Evolutionary conservation across 2,113 vertebrate genomes (phyloP).

Genomic region (Rhynchopsitta pachyrhyncha): DNA sequence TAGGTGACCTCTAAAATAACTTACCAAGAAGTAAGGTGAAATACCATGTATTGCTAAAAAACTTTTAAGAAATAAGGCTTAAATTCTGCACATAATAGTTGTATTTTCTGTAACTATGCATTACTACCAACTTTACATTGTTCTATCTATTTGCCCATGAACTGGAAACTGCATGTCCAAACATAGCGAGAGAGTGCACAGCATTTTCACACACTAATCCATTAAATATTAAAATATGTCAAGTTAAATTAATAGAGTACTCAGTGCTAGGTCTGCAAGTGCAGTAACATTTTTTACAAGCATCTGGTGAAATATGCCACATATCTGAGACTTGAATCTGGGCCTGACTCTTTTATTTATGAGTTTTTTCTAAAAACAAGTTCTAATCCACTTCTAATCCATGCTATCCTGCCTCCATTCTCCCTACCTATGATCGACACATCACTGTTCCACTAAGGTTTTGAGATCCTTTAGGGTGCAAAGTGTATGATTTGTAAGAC

Average conservation of each 20-base stretch:
- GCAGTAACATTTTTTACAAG: constrained; percentile 65
- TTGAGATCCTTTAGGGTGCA: not conserved
- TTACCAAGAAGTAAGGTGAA: not conserved
- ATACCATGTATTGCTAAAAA: not conserved
- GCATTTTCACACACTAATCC: constrained; percentile 43
- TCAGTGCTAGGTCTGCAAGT: constrained; percentile 18
- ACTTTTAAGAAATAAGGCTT: not conserved
- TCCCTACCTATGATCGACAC: not conserved
- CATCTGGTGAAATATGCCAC: constrained; percentile 50
- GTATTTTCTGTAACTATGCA: not conserved
- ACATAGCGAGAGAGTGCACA: not conserved
- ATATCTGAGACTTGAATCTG: constrained; percentile 39
- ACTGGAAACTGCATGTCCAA: not conserved
- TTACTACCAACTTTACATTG: not conserved
- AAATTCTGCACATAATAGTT: not conserved
- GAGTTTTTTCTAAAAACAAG: constrained; percentile 59
- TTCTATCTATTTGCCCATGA: not conserved
- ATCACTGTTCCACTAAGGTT: not conserved
- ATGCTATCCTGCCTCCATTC: not conserved
- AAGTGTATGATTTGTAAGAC: not conserved
- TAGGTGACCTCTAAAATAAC: not conserved
- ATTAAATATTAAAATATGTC: constrained; percentile 46
- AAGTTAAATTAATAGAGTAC: constrained; percentile 60
- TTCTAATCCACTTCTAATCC: constrained; percentile 59
- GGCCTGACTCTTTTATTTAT: constrained; percentile 62